Conservation (phyloP, 2,113 vertebrate genomes). For the Sander lucioperca region DNA sequence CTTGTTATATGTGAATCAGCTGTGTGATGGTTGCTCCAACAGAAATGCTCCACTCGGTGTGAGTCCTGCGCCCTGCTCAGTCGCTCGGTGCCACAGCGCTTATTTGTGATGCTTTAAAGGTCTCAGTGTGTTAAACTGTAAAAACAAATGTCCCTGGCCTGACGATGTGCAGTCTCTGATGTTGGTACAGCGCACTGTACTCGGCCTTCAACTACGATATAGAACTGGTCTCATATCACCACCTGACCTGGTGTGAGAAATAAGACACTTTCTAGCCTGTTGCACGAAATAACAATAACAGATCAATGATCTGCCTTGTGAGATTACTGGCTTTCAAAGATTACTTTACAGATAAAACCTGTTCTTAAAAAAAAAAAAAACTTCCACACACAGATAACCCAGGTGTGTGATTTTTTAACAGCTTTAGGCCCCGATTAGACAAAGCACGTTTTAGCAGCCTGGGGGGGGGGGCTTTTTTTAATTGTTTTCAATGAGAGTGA, state of each 20-base stretch:
- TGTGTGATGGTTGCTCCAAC: too few species aligned
- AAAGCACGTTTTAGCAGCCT: too few species aligned
- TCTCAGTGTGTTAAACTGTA: conserved; percentile 38
- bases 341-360: background rate
- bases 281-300: background rate
- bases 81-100: background rate
- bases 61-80: conserved; percentile 14
- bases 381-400: background rate
- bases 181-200: background rate
- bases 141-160: conserved; percentile 48
- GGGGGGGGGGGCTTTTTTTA: too few species aligned
- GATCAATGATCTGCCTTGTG: background rate
- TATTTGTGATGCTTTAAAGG: conserved; percentile 45
- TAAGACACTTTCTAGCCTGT: background rate
- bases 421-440: background rate
- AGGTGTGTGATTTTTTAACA: background rate
- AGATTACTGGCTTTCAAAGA: background rate
- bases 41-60: conserved; percentile 15
- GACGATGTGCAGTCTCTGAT: conserved; percentile 29
- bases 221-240: background rate
- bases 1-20: too few species aligned
- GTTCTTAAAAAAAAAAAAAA: background rate
- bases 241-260: background rate
- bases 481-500: too few species aligned
- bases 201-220: background rate